These are phyloP conservation scores for Hirudo medicinalis DNA, from an alignment of 1,140 invertebrate genomes.

Conservation along the genomic window DNA sequence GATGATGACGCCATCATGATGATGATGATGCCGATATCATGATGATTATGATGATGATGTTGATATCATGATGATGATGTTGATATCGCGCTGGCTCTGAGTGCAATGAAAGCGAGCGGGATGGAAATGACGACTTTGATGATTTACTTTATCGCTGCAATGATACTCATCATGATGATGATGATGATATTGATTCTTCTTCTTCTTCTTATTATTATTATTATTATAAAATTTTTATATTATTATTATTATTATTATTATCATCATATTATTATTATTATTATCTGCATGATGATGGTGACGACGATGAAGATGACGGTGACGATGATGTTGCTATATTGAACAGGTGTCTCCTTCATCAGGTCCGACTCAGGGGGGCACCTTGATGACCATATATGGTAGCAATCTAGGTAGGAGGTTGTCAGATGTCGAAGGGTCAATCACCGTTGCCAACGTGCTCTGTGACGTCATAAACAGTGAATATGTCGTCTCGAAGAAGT, in stretches of 20 bases:
- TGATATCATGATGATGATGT: too few relatives aligned
- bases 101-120: too few relatives aligned
- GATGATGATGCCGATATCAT: too few relatives aligned
- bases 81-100: too few relatives aligned
- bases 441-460: constrained; percentile 72
- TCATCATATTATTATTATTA: constrained; percentile 10
- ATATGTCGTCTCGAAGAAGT: constrained; percentile 71
- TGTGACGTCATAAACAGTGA: constrained; percentile 60
- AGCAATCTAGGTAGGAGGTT: constrained; percentile 78
- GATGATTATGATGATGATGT: too few relatives aligned
- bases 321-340: too few relatives aligned
- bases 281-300: constrained; percentile 11
- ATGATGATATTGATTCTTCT: background rate
- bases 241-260: constrained; percentile 7
- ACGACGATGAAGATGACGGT: constrained; percentile 27
- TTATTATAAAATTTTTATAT: background rate
- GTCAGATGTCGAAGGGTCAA: constrained; percentile 75
- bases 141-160: background rate
- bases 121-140: constrained; percentile 5
- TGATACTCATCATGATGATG: background rate
- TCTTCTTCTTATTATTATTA: too few relatives aligned
- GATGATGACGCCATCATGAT: too few relatives aligned
- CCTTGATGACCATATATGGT: constrained; percentile 81
- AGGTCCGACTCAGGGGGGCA: constrained; percentile 85
- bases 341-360: constrained; percentile 69